These are phyloP conservation scores for Bufo bufo DNA, from an alignment of 2,113 vertebrate genomes.

Conservation along the genomic window DNA sequence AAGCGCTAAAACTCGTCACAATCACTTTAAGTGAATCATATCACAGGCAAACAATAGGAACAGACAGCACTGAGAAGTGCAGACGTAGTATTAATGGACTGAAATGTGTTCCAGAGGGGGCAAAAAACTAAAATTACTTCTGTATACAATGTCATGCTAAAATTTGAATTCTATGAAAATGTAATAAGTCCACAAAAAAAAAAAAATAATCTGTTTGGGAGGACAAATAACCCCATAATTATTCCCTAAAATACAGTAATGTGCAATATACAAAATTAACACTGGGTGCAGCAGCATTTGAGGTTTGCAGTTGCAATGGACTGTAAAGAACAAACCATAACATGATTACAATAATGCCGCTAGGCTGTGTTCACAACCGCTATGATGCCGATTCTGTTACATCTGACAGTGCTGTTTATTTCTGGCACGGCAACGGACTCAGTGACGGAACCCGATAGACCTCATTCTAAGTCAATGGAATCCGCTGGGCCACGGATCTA, in stretches of 20 bases:
- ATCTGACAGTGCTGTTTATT: too few species aligned
- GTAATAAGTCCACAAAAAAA: not conserved
- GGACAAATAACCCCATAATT: not conserved
- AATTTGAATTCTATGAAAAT: not conserved
- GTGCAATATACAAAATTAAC: slow-evolving; percentile 24
- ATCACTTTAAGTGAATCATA: not conserved
- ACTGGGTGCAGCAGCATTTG: slow-evolving; percentile 15
- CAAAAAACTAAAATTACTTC: not conserved
- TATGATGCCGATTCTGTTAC: too few species aligned
- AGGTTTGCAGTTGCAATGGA: slow-evolving; percentile 13
- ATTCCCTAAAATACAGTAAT: not conserved
- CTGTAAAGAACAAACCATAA: not conserved
- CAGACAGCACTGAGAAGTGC: not conserved
- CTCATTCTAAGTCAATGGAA: too few species aligned
- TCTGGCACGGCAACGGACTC: too few species aligned
- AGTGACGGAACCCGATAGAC: too few species aligned
- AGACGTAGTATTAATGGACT: not conserved
- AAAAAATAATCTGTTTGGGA: not conserved
- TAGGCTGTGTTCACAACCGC: not conserved
- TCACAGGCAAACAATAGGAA: not conserved
- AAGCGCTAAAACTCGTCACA: too few species aligned
- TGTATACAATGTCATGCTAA: not conserved
- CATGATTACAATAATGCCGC: not conserved
- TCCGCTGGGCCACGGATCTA: too few species aligned
- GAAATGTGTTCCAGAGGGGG: not conserved